phyloP scores from a whole-genome alignment of 2,888 invertebrate genomes.

The Lacanobia wlatinum region DNA sequence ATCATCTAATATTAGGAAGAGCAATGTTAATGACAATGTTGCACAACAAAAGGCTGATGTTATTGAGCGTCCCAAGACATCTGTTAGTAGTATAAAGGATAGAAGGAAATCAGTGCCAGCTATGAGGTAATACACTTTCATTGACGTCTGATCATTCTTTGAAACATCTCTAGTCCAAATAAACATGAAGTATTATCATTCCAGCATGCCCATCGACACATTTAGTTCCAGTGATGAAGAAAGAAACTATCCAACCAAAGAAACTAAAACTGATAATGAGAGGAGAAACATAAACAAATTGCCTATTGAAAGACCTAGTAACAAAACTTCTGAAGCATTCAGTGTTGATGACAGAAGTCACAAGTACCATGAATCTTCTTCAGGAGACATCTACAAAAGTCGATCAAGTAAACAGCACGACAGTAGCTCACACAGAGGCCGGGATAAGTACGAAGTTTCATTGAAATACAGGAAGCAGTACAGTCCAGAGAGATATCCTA shows the following conservation, averaged over 20 bases:
- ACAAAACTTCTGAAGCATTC: constrained; percentile 67
- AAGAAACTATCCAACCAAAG: constrained; percentile 51
- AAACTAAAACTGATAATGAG: constrained; percentile 51
- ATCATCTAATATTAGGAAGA: constrained; percentile 27
- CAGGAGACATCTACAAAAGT: constrained; percentile 39
- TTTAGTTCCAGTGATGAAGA: constrained; percentile 81
- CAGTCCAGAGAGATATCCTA: constrained; percentile 73
- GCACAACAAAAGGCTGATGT: constrained; percentile 37
- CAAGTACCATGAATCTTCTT: constrained; percentile 60
- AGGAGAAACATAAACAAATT: constrained; percentile 61
- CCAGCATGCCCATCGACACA: constrained; percentile 59
- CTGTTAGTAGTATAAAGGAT: constrained; percentile 67
- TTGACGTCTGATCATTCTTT: constrained; percentile 4
- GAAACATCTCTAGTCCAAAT: background rate
- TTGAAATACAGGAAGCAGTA: constrained; percentile 68
- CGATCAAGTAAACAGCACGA: constrained; percentile 61
- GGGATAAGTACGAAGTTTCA: constrained; percentile 71
- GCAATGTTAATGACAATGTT: constrained; percentile 40
- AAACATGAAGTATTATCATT: constrained; percentile 42
- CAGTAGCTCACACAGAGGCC: constrained; percentile 66
- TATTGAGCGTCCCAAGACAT: constrained; percentile 26
- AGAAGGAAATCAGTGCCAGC: constrained; percentile 81
- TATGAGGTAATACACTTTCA: constrained; percentile 69
- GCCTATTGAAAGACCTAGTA: constrained; percentile 61
- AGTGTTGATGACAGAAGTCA: constrained; percentile 68